Evolutionary conservation across 2,113 vertebrate genomes (phyloP).

Genomic region (Calidris pugnax): DNA sequence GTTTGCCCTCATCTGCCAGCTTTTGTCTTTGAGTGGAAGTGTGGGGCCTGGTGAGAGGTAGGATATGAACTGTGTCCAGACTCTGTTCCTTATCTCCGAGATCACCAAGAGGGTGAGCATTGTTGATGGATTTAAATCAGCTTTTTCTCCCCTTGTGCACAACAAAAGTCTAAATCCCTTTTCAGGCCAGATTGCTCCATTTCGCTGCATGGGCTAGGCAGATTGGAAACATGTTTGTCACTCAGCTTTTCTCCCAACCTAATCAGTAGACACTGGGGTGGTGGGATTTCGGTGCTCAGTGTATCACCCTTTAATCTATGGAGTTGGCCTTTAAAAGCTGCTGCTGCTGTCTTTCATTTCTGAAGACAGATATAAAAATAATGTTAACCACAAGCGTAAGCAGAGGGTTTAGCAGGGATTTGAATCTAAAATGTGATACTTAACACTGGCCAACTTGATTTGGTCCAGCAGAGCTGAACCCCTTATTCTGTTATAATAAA

Average conservation of each 20-base stretch:
- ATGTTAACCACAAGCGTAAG: slow-evolving; percentile 69
- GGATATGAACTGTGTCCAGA: slow-evolving; percentile 64
- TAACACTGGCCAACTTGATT: slow-evolving; percentile 68
- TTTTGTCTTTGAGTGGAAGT: slow-evolving; percentile 70
- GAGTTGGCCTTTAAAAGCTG: slow-evolving; percentile 70
- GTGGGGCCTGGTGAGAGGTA: slow-evolving; percentile 58
- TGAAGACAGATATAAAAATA: slow-evolving; percentile 75
- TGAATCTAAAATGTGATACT: slow-evolving; percentile 77
- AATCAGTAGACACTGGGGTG: slow-evolving; percentile 75
- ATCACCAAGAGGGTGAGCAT: slow-evolving; percentile 77
- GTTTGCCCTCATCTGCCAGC: slow-evolving; percentile 54
- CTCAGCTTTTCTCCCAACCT: slow-evolving; percentile 76
- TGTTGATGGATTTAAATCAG: slow-evolving; percentile 79
- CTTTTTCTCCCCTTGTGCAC: slow-evolving; percentile 70
- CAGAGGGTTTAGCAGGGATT: slow-evolving; percentile 76
- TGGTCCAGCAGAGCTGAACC: slow-evolving; percentile 77
- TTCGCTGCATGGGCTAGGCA: slow-evolving; percentile 78
- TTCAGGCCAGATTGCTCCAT: slow-evolving; percentile 79
- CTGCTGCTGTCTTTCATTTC: slow-evolving; percentile 73
- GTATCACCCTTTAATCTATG: slow-evolving; percentile 73
- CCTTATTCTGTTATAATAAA: slow-evolving; percentile 71
- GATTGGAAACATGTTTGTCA: slow-evolving; percentile 80
- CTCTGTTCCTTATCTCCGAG: slow-evolving; percentile 71
- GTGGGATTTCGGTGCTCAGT: slow-evolving; percentile 47
- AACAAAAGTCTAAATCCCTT: slow-evolving; percentile 83